A percentile compares a stretch with the other conserved stretches of the same genome.
phyloP scores from a whole-genome alignment of 2,797 vertebrate species.

The Sebastes oblongus region DNA sequence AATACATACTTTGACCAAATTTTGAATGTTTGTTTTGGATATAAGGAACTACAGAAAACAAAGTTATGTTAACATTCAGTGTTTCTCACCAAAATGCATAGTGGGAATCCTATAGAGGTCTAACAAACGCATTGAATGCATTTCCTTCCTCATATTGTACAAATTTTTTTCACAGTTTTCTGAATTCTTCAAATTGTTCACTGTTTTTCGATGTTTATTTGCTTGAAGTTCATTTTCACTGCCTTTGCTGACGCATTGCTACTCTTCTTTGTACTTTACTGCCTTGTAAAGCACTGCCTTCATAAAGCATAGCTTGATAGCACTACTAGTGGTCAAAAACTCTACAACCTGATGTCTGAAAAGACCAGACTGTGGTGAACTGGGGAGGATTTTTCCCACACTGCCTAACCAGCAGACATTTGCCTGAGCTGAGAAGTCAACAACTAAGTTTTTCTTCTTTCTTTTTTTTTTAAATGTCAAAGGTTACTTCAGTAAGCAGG shows the following conservation, averaged over 20 bases:
- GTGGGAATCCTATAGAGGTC: no score
- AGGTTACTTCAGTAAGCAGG: background rate
- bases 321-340: background rate
- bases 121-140: no score
- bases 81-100: no score
- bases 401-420: background rate
- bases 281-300: background rate
- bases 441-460: background rate
- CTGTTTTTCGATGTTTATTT: background rate
- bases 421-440: background rate
- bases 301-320: background rate
- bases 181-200: background rate
- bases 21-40: no score
- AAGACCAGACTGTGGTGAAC: background rate
- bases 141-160: background rate
- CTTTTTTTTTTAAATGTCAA: background rate
- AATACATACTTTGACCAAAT: no score
- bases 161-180: no score
- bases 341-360: no score
- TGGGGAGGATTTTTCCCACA: background rate
- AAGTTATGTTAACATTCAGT: background rate
- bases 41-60: background rate
- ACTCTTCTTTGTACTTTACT: background rate
- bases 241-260: background rate
- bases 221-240: background rate